A percentile compares a stretch with the other conserved stretches of the same genome.
These are phyloP conservation scores for Telenomus remus DNA, from an alignment of 1,140 invertebrate genomes.

Conservation along the genomic window DNA sequence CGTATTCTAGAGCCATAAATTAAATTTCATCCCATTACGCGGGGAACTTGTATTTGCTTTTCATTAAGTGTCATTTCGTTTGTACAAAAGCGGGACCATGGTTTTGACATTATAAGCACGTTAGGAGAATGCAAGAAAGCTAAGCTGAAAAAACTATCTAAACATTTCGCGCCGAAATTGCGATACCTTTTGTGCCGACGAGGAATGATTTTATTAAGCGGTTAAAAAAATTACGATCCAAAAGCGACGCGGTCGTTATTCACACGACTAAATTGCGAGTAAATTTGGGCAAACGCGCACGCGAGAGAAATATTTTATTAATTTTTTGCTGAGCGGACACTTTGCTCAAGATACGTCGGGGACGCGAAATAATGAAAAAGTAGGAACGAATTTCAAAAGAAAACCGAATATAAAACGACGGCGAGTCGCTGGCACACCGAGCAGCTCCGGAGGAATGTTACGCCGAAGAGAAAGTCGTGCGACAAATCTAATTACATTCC, in stretches of 20 bases:
- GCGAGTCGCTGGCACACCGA: not conserved
- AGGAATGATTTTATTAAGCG: not conserved
- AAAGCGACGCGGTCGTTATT: not conserved
- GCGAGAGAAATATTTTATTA: slow-evolving; percentile 25
- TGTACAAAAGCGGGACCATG: no score
- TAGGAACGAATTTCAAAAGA: slow-evolving; percentile 20
- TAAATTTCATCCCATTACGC: no score
- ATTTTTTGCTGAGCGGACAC: slow-evolving; percentile 29
- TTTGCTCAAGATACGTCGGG: slow-evolving; percentile 19
- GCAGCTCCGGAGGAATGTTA: slow-evolving; percentile 2
- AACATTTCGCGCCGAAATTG: no score
- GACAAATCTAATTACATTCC: slow-evolving; percentile 47
- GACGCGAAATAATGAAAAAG: slow-evolving; percentile 35
- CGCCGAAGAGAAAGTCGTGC: slow-evolving; percentile 11
- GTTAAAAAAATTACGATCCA: not conserved
- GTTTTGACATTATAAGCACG: no score
- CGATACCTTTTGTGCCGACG: no score
- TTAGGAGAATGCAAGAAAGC: no score
- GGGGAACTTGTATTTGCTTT: no score
- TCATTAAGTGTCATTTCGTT: no score
- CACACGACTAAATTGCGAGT: slow-evolving; percentile 12
- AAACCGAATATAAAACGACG: slow-evolving; percentile 27
- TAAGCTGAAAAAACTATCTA: no score
- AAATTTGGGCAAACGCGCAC: slow-evolving; percentile 19
- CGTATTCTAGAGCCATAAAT: no score